Evolutionary conservation across 64 coral and sea anemone species (phyloP), one percentile per base, ranked within the genome.

Genomic region (Pachyseris speciosa): DNA sequence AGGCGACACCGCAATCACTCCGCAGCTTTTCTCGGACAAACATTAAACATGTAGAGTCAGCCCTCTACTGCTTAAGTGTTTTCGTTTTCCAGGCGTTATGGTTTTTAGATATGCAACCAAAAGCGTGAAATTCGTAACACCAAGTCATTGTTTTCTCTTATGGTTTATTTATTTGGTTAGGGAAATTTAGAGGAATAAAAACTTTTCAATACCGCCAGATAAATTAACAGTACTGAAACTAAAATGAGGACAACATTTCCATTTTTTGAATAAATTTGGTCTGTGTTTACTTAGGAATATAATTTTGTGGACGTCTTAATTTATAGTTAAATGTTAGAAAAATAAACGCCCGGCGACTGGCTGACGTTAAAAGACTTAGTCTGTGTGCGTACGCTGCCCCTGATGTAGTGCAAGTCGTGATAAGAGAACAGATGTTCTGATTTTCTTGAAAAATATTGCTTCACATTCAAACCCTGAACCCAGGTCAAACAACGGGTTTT

Each of bases 281-380:
- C 37, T 57, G 12, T 78, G 17, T 79, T 53, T 79, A 79, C 75
- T 30, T 79, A 37, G 13, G 7, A 57, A 30, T 79, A n/a, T 55
- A 79, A 79, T 79, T 79, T 79, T 57, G 50, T 57, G 48, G 31
- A 79, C 48, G 28, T 79, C 47, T 79, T 79, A 53, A 55, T 79
- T 53, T 20, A 36, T 6, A 33, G 50, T 27, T 57, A 79, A 75
- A 44, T 74, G 22, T 10, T 44, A 45, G 25, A 57, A 74, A 50
- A 76, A 7, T 22, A 31, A 76, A 76, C 20, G 37, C 15, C 42
- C 70, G 25, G 44, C 26, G 28, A 32, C 29, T 55, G 32, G 48
- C 37, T 79, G 75, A 79, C 75, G 50, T 57, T 67, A 30, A 37
- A 53, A 36, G 11, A 79, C 15, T 79, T 79, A 52, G 17, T 20